These are phyloP conservation scores for Pogona vitticeps DNA, from an alignment of 2,113 vertebrate genomes.

Conservation along the genomic window DNA sequence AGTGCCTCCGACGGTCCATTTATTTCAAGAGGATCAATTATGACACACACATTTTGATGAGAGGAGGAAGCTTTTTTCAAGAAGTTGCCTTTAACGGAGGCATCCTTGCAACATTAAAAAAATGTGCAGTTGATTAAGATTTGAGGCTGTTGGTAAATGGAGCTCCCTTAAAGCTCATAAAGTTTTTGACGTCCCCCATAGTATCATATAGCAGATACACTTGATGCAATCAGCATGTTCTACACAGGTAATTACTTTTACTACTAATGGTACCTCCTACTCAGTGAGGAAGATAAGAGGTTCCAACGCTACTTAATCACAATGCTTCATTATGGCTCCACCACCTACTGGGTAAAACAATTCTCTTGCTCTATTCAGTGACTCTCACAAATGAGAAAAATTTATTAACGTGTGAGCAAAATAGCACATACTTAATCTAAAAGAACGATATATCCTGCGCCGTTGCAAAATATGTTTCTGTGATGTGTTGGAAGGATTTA, in stretches of 20 bases:
- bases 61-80: conserved; percentile 36
- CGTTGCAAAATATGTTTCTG: conserved; percentile 31
- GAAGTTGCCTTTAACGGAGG: conserved; percentile 64
- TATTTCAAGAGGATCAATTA: conserved; percentile 39
- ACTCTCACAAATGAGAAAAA: conserved; percentile 81
- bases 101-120: conserved; percentile 44
- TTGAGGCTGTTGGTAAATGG: conserved; percentile 72
- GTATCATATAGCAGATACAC: conserved; percentile 76
- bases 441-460: conserved; percentile 44
- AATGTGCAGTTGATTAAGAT: conserved; percentile 66
- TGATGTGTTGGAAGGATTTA: conserved; percentile 56
- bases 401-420: conserved; percentile 75
- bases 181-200: conserved; percentile 63
- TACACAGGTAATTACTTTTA: conserved; percentile 91
- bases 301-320: conserved; percentile 89
- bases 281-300: conserved; percentile 82
- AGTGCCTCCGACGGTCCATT: neutral
- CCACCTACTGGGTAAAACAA: conserved; percentile 86
- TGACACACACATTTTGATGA: conserved; percentile 46
- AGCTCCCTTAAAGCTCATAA: conserved; percentile 67
- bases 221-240: conserved; percentile 81
- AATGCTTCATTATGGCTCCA: conserved; percentile 84
- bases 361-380: conserved; percentile 76
- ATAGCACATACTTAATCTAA: conserved; percentile 53
- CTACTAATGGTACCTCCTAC: conserved; percentile 90